phyloP scores from a whole-genome alignment of 2,113 vertebrate genomes.

The Spermophilus dauricus region DNA sequence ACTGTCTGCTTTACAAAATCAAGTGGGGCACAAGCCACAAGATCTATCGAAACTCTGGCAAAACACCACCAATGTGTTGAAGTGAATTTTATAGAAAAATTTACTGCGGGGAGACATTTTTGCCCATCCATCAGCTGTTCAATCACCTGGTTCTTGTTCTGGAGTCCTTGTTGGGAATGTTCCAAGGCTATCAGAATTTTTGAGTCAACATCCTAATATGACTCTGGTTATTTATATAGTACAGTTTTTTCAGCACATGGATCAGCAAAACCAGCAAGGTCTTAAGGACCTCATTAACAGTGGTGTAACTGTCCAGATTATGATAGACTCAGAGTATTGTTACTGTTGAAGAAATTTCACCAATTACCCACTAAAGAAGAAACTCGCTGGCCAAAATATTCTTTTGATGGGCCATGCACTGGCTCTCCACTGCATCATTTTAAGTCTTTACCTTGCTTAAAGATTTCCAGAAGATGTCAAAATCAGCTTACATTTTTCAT shows the following conservation, averaged over 20 bases:
- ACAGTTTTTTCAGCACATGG: slow-evolving; percentile 69
- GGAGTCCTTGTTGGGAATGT: slow-evolving; percentile 84
- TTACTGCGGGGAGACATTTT: neutral
- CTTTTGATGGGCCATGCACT: no score
- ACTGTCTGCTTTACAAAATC: slow-evolving; percentile 85
- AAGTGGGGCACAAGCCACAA: neutral
- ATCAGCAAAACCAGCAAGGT: slow-evolving; percentile 60
- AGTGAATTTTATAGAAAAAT: slow-evolving; percentile 84
- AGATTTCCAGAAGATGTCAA: slow-evolving; percentile 48
- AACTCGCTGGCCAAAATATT: no score
- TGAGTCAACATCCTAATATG: slow-evolving; percentile 69
- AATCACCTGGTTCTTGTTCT: slow-evolving; percentile 86
- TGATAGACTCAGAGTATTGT: slow-evolving; percentile 63
- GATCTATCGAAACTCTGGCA: slow-evolving; percentile 74
- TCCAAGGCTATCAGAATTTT: slow-evolving; percentile 77
- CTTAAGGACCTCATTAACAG: slow-evolving; percentile 65
- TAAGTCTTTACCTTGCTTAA: slow-evolving; percentile 41
- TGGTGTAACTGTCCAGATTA: slow-evolving; percentile 72
- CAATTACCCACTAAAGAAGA: no score
- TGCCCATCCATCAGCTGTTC: slow-evolving; percentile 55
- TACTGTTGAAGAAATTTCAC: no score
- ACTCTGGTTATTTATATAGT: slow-evolving; percentile 78
- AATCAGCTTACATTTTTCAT: slow-evolving; percentile 39
- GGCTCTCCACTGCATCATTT: no score
- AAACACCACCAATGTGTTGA: slow-evolving; percentile 71